These are phyloP conservation scores for Drosophila obscura DNA, from an alignment of 1,140 invertebrate species.

Conservation along the genomic window DNA sequence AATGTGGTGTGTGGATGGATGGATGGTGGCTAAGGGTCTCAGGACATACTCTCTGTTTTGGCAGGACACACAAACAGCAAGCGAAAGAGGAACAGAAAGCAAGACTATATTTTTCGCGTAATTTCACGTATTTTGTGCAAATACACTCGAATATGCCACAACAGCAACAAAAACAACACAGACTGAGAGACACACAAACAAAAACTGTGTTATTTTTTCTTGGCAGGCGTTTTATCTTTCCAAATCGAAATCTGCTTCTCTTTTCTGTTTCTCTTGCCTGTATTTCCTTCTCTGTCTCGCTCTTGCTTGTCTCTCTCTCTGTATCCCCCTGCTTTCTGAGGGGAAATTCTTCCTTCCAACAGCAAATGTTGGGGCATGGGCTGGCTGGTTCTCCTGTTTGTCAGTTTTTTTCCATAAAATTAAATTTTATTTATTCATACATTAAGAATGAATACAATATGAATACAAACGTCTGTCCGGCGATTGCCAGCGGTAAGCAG, in stretches of 20 bases:
- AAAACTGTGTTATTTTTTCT: constrained; percentile 44
- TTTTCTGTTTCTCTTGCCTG: background rate
- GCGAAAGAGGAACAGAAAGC: background rate
- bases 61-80: constrained; percentile 22
- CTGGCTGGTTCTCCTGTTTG: constrained; percentile 7
- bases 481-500: constrained; percentile 38
- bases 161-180: constrained; percentile 18
- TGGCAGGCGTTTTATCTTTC: constrained; percentile 37
- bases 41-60: constrained; percentile 25
- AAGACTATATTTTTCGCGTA: constrained; percentile 70
- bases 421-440: constrained; percentile 80
- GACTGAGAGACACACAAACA: constrained; percentile 41
- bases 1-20: no score
- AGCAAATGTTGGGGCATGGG: background rate
- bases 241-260: constrained; percentile 25
- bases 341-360: background rate
- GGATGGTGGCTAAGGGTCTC: background rate
- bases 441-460: constrained; percentile 57
- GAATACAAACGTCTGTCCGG: background rate
- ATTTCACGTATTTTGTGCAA: constrained; percentile 80
- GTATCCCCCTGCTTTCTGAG: constrained; percentile 1
- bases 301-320: no score
- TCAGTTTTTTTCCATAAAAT: constrained; percentile 73
- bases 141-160: constrained; percentile 76
- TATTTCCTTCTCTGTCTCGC: constrained; percentile 6